Evolutionary conservation across 2,888 invertebrate genomes (phyloP).

Genomic region (Sepioteuthis lessoniana): DNA sequence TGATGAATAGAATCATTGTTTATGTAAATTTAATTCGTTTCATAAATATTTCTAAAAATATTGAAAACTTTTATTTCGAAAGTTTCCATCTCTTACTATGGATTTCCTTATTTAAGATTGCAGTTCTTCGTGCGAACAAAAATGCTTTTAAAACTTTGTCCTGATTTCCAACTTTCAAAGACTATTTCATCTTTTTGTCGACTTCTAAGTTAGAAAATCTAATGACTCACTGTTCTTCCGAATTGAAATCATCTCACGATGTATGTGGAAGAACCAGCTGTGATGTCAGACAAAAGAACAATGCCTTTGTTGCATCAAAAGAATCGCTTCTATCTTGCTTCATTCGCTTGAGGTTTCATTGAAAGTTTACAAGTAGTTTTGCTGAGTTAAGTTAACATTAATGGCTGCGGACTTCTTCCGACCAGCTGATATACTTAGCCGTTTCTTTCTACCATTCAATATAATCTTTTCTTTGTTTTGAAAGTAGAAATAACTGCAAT

Average conservation of each 20-base stretch:
- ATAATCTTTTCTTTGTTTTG: neutral
- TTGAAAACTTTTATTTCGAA: too few species aligned
- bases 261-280: neutral
- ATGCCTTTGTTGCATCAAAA: neutral
- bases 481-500: neutral
- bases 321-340: neutral
- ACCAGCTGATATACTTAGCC: neutral
- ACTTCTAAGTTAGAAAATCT: too few species aligned
- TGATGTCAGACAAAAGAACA: neutral
- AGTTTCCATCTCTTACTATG: neutral
- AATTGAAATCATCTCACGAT: neutral
- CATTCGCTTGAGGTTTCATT: neutral
- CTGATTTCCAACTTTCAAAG: neutral
- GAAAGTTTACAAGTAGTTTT: neutral
- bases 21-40: too few species aligned
- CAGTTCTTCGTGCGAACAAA: neutral
- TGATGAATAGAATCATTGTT: too few species aligned
- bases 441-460: neutral
- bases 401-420: neutral
- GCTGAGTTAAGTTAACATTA: neutral
- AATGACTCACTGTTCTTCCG: neutral
- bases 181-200: neutral
- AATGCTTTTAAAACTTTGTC: neutral
- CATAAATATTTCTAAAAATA: too few species aligned
- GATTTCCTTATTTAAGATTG: neutral